These are phyloP conservation scores for Diploptera punctata DNA, from an alignment of 2,888 invertebrate species.

Conservation along the genomic window DNA sequence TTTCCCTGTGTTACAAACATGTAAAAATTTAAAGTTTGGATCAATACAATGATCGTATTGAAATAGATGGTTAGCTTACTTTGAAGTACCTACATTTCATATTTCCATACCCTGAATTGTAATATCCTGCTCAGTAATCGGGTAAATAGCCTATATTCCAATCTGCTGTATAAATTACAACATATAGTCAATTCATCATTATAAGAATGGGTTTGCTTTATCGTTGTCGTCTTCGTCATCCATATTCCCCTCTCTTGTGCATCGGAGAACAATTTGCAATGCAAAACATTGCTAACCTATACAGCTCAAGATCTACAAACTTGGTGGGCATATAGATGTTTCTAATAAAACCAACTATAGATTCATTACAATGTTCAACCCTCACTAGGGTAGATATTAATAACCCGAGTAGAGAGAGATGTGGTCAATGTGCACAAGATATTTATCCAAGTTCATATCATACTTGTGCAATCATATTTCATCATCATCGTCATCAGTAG, in stretches of 20 bases:
- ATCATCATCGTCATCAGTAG: too few relatives aligned
- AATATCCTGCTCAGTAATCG: too few relatives aligned
- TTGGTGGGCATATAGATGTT: conserved; percentile 26
- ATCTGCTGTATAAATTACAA: too few relatives aligned
- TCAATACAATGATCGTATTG: too few relatives aligned
- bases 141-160: too few relatives aligned
- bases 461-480: too few relatives aligned
- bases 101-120: too few relatives aligned
- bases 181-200: neutral
- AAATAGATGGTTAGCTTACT: too few relatives aligned
- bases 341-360: conserved; percentile 5
- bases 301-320: conserved; percentile 26
- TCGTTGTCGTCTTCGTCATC: conserved; percentile 7
- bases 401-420: neutral
- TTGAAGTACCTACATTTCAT: too few relatives aligned
- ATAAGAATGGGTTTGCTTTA: neutral
- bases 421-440: neutral
- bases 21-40: too few relatives aligned
- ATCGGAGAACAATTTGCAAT: conserved; percentile 33
- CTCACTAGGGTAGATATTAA: neutral
- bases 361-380: neutral
- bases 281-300: conserved; percentile 26
- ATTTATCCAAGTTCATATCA: too few relatives aligned
- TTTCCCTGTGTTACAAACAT: too few relatives aligned
- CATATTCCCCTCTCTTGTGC: conserved; percentile 19